Conservation (phyloP, 64 coral and sea anemone genomes). For the Pocillopora damicornis region DNA sequence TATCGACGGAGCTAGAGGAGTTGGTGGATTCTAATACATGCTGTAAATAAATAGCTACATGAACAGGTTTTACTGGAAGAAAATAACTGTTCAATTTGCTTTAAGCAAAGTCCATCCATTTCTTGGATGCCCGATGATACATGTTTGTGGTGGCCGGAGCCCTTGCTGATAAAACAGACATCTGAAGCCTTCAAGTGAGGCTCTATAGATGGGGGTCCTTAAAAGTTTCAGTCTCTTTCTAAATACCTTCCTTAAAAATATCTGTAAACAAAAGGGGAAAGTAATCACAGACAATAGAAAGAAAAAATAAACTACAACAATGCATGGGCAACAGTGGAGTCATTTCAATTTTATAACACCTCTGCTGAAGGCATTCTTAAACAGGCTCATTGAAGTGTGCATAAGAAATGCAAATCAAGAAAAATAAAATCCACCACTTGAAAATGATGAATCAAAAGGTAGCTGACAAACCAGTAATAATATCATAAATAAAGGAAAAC, state of each 20-base stretch:
- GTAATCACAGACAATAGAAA: slow-evolving; percentile 6
- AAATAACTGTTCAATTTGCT: background rate
- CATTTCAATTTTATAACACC: too few relatives aligned
- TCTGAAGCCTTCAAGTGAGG: slow-evolving; percentile 19
- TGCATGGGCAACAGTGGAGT: too few relatives aligned
- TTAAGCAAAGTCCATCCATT: slow-evolving; percentile 3
- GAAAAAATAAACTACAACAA: background rate
- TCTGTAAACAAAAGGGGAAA: slow-evolving; percentile 15
- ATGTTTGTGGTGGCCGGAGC: slow-evolving; percentile 21
- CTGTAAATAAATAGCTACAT: slow-evolving; percentile 49
- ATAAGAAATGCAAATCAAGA: background rate
- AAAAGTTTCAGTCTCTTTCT: slow-evolving; percentile 16
- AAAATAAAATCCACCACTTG: background rate
- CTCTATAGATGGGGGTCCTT: slow-evolving; percentile 21
- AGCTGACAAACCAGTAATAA: background rate
- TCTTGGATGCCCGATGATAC: slow-evolving; percentile 37
- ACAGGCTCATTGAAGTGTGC: too few relatives aligned
- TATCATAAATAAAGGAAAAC: background rate
- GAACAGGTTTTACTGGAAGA: slow-evolving; percentile 25
- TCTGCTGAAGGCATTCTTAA: too few relatives aligned
- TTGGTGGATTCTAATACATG: slow-evolving; percentile 40
- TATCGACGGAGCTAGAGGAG: slow-evolving; percentile 29
- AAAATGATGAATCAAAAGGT: background rate
- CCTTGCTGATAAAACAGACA: slow-evolving; percentile 38
- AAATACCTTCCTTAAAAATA: slow-evolving; percentile 36